Base-by-base conservation (phyloP, 1,140 invertebrate species). In the Anadara kagoshimensis region DNA sequence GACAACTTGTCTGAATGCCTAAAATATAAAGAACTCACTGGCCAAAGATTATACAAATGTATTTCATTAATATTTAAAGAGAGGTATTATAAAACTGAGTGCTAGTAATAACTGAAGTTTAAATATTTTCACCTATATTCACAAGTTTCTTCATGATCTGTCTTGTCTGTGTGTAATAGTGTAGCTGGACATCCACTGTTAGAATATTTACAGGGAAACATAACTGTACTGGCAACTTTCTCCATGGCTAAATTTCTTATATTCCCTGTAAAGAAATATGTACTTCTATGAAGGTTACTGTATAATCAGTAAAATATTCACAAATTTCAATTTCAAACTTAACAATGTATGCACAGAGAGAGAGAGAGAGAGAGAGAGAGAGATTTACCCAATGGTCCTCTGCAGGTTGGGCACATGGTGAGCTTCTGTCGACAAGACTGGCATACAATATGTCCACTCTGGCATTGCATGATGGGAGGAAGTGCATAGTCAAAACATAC, bases 401-500 rank as follows among this genome's bases (percentile, higher is more conserved):
- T 93, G 88, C 98, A 99, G 58, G 97, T 99, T 43, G 98, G 98
- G 90, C 98, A 99, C 88, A 96, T 97, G 59, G 94, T 95, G 67
- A 99, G 92, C 90, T 99, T 99, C 53, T 97, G 96, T 81, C 98
- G 92, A 90, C 98, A 99, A 84, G 94, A 95, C 53, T 96, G 95
- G 91, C 98, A 99, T 14, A 95, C 91, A 75, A 94, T 92, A 87
- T 96, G 94, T 1, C 94, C 94, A 77, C 92, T 92, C 78, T 94
- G 92, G 83, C 94, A 96, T 85, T 95, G 93, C 82, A 89, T 87
- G 66, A 90, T 90, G 24, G 98, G 98, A 69, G 98, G 98, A 83
- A 99, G 91, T 49, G 99, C 98, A 93, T 99, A 99, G 90, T 99
- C 98, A 90, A 99, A 99, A 90, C 98, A 99, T 62, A 99, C 98